Evolutionary conservation across 1,140 invertebrate species (phyloP), one percentile per base, ranked within the genome.

Genomic region (Cepaea nemoralis): DNA sequence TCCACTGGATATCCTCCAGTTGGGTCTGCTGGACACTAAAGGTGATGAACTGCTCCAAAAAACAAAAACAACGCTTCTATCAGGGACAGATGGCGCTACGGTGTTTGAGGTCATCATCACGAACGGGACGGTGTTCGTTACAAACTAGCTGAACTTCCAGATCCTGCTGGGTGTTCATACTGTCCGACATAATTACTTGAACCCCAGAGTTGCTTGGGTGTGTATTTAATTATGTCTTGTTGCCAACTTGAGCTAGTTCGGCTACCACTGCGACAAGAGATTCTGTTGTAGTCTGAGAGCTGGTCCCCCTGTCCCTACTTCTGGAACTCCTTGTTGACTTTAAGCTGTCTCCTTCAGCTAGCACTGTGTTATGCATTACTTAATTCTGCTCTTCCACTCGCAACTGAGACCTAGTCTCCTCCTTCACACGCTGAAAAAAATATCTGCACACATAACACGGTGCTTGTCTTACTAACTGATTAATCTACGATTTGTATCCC

Each of bases 121-220:
- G 42, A 45, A 59, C 48, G 22, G 69, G 78, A 22, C 78, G 37
- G 19, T 73, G 78, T 14, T 80, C 78, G 48, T 80, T 80, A 27
- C 55, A 45, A 50, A 80, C 78, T 55, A 67, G 78, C 48, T 80
- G 78, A 6, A 80, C 78, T 39, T 80, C 78, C n/a, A 80, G 40
- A 22, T 77, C 14, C 48, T 77, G 31, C 40, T 55, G 12, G 24
- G 48, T 37, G 3, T 35, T 55, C 55, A 66, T 40, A 33, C 14
- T 77, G 35, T 50, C 33, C 22, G 76, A 66, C 0, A 3, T 1
- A n/a, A 66, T 22, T 22, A 12, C 55, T 59, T 33, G 48, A 31
- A 27, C 22, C 22, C 55, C 27, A 3, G 40, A 14, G 1, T 35
- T 10, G 1, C 1, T 1, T 35, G n/a, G n/a, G n/a, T 40, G 5